Conservation (phyloP, 1,140 invertebrate genomes). For the Zelostemma sp. region DNA sequence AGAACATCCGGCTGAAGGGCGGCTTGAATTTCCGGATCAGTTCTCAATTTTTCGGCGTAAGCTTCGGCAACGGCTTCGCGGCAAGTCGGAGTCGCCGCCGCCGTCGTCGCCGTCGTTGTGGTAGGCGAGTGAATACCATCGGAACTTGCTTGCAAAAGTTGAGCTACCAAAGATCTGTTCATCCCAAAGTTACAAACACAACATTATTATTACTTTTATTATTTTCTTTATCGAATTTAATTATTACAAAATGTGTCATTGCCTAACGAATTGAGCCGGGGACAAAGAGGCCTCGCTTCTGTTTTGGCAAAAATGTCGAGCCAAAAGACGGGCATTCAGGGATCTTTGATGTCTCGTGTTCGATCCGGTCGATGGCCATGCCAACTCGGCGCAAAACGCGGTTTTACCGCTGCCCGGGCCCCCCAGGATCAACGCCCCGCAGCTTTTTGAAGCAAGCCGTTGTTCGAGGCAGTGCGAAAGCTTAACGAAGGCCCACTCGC, state of each 20-base stretch:
- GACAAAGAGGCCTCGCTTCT: slow-evolving; percentile 74
- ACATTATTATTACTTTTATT: too few species aligned
- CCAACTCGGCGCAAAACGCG: slow-evolving; percentile 87
- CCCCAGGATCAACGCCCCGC: slow-evolving; percentile 87
- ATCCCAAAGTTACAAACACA: too few species aligned
- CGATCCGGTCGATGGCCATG: slow-evolving; percentile 77
- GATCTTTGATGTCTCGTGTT: slow-evolving; percentile 78
- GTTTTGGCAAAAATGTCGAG: slow-evolving; percentile 86
- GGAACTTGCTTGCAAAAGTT: slow-evolving; percentile 70
- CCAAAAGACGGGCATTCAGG: slow-evolving; percentile 82
- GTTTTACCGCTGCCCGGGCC: slow-evolving; percentile 91
- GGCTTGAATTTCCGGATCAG: slow-evolving; percentile 82
- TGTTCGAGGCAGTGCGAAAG: slow-evolving; percentile 92
- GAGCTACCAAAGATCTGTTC: slow-evolving; percentile 81
- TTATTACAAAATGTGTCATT: slow-evolving; percentile 1
- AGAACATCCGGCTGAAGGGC: slow-evolving; percentile 79
- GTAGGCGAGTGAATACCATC: slow-evolving; percentile 61
- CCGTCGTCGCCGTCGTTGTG: slow-evolving; percentile 29
- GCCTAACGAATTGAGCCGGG: slow-evolving; percentile 84
- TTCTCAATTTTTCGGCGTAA: slow-evolving; percentile 83
- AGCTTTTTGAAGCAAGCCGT: slow-evolving; percentile 80
- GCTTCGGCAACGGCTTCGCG: slow-evolving; percentile 76
- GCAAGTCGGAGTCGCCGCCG: slow-evolving; percentile 49
- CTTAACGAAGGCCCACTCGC: slow-evolving; percentile 96
- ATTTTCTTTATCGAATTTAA: too few species aligned